phyloP scores from a whole-genome alignment of 1,140 invertebrate species.

The Pantala flavescens region DNA sequence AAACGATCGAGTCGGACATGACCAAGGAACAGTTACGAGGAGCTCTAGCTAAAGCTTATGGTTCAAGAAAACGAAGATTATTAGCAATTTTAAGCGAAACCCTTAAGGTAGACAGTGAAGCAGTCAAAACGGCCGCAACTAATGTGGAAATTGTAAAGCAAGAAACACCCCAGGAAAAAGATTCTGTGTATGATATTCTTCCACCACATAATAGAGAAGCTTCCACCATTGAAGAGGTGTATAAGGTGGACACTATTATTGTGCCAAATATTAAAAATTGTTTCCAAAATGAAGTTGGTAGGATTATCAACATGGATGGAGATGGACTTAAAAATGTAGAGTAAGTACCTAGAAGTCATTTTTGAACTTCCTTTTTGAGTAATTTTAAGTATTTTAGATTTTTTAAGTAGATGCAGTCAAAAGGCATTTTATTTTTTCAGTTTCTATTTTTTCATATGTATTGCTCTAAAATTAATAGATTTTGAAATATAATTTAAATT shows the following conservation, averaged over 20 bases:
- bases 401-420: no score
- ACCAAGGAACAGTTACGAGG: not conserved
- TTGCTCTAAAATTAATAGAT: no score
- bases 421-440: no score
- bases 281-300: not conserved
- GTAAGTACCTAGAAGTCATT: not conserved
- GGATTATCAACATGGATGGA: not conserved
- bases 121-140: not conserved
- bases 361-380: no score
- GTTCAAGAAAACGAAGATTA: not conserved
- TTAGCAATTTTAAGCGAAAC: not conserved
- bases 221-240: not conserved
- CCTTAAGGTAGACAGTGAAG: not conserved
- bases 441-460: no score
- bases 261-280: not conserved
- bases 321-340: not conserved
- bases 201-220: not conserved
- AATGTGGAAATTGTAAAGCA: not conserved
- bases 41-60: not conserved
- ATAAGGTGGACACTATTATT: not conserved
- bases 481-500: no score
- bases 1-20: not conserved
- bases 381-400: no score
- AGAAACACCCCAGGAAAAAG: not conserved
- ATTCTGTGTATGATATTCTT: not conserved